A percentile compares a stretch with the other conserved stretches of the same genome.
Conservation (phyloP, 2,113 vertebrate genomes). For the Onychorhynchus coronatus region DNA sequence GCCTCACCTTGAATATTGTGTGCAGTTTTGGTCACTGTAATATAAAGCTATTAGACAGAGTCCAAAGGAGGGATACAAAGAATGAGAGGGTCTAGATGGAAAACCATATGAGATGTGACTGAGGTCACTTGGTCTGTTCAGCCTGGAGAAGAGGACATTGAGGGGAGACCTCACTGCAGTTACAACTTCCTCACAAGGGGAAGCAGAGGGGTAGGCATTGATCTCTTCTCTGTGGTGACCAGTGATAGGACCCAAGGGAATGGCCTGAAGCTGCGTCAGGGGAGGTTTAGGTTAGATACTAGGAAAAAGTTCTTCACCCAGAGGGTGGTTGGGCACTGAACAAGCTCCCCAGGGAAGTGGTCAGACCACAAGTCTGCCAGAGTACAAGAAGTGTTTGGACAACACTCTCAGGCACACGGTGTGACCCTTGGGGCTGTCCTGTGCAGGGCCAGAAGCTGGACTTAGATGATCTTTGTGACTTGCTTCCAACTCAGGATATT, state of each 20-base stretch:
- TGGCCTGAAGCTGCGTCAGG: fast-evolving
- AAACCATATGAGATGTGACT: background rate
- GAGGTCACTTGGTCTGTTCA: background rate
- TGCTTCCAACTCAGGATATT: background rate
- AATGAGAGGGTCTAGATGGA: background rate
- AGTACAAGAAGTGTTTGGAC: background rate
- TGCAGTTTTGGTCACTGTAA: background rate
- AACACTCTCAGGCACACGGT: background rate
- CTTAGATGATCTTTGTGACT: fast-evolving
- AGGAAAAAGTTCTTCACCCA: background rate
- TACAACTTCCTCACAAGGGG: background rate
- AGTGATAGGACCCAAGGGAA: background rate
- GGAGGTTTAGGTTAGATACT: background rate
- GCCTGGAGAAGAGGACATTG: background rate
- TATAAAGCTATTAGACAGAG: background rate
- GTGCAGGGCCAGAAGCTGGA: background rate
- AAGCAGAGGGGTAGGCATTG: background rate
- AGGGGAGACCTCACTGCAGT: background rate
- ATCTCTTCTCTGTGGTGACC: background rate
- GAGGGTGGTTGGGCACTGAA: background rate
- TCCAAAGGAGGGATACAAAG: background rate
- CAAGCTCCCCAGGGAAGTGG: background rate
- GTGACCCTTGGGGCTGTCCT: background rate
- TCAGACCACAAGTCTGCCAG: background rate
- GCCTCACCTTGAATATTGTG: background rate